phyloP scores from a whole-genome alignment of 2,113 vertebrate species.

The Cyanoliseus patagonus region DNA sequence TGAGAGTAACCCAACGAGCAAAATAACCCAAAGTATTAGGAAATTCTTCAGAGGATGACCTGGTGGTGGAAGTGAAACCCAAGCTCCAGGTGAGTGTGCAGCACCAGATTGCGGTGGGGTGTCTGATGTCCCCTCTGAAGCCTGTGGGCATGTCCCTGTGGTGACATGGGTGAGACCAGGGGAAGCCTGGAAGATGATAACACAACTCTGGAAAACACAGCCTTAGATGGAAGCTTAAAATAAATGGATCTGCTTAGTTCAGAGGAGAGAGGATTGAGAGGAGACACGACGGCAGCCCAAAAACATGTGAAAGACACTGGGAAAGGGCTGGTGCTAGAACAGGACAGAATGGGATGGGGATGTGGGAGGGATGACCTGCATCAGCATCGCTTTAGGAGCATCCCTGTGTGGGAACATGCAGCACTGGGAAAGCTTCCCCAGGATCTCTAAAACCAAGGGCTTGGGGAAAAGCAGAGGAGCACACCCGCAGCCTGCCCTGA shows the following conservation, averaged over 20 bases:
- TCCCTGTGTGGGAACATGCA: rapidly evolving
- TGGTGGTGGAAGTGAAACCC: neutral
- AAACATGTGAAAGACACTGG: neutral
- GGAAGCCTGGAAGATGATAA: neutral
- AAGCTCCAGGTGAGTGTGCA: neutral
- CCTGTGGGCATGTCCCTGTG: neutral
- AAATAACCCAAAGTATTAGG: neutral
- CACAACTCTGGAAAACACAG: neutral
- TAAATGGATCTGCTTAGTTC: neutral
- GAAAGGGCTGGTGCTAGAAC: neutral
- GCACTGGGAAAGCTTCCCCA: neutral
- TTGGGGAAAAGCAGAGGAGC: neutral
- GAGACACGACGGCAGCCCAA: rapidly evolving
- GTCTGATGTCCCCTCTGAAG: neutral
- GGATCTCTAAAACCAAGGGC: neutral
- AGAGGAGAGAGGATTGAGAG: neutral
- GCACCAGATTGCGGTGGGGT: neutral
- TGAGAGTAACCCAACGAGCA: neutral
- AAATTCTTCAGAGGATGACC: neutral
- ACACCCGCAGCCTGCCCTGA: neutral
- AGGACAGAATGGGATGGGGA: neutral
- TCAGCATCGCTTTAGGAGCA: rapidly evolving
- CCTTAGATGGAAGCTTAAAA: neutral
- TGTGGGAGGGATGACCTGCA: neutral
- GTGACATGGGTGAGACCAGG: neutral